These are phyloP conservation scores for Hippopotamyrus pictus DNA, from an alignment of 2,797 vertebrate species.

Conservation along the genomic window DNA sequence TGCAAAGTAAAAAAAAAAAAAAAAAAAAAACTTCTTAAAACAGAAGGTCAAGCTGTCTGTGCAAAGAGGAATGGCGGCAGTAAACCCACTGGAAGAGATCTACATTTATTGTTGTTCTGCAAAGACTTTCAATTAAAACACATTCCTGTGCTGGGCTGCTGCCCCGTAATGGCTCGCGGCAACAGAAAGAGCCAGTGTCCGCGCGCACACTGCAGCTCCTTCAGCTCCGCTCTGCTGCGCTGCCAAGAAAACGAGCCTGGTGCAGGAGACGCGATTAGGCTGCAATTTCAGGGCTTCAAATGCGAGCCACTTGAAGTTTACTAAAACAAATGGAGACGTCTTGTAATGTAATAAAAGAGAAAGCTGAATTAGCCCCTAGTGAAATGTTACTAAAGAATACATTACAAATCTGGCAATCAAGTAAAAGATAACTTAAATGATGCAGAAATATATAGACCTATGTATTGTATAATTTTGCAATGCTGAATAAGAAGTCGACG, in stretches of 20 bases:
- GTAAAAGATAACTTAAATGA: background rate
- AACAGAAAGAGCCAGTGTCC: conserved; percentile 30
- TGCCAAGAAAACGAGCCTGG: background rate
- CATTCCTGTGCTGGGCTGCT: conserved; percentile 58
- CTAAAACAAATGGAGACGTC: background rate
- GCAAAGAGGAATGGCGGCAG: conserved; percentile 37
- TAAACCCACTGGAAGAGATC: conserved; percentile 42
- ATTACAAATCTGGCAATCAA: background rate
- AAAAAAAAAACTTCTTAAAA: background rate
- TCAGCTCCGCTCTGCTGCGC: background rate
- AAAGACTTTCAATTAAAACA: conserved; percentile 56
- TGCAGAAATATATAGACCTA: background rate
- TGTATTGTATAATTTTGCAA: background rate
- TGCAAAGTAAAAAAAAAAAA: background rate
- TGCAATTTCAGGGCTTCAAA: background rate
- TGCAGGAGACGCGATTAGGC: background rate
- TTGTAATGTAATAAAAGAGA: background rate
- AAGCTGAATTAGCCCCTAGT: background rate
- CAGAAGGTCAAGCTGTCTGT: background rate
- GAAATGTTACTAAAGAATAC: background rate
- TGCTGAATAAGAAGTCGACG: background rate
- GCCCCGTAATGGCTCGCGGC: conserved; percentile 54
- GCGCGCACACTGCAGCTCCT: background rate
- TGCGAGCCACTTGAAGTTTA: background rate
- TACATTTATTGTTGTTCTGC: conserved; percentile 55